Evolutionary conservation across 2,888 invertebrate species (phyloP).

Genomic region (Stenichneumon culpator): DNA sequence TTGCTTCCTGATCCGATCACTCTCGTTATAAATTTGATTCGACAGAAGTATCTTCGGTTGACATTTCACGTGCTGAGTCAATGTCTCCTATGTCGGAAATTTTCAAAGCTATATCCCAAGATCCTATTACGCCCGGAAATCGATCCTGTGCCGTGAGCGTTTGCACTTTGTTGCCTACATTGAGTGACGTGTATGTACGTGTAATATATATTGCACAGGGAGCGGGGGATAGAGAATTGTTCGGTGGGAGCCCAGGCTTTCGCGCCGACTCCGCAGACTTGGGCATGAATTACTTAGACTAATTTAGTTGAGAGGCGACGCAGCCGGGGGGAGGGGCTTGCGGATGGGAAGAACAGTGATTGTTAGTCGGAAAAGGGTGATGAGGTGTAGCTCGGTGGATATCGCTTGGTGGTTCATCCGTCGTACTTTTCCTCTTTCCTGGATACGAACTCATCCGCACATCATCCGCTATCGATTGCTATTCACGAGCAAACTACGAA

Average conservation of each 20-base stretch:
- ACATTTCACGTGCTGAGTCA: neutral
- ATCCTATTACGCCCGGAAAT: neutral
- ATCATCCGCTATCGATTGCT: slow-evolving; percentile 80
- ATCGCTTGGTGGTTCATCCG: slow-evolving; percentile 61
- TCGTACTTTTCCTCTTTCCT: slow-evolving; percentile 57
- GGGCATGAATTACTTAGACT: slow-evolving; percentile 84
- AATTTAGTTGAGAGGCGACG: slow-evolving; percentile 82
- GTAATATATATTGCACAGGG: slow-evolving; percentile 10
- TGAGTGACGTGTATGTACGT: slow-evolving; percentile 44
- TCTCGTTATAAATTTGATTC: neutral
- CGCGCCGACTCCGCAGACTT: slow-evolving; percentile 79
- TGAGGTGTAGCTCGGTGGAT: slow-evolving; percentile 27
- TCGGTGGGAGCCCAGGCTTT: slow-evolving; percentile 25
- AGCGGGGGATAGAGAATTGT: slow-evolving; percentile 13
- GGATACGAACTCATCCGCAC: slow-evolving; percentile 44
- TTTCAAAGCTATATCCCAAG: neutral
- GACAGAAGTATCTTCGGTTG: neutral
- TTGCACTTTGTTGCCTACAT: slow-evolving; percentile 23
- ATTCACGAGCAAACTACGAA: slow-evolving; percentile 64
- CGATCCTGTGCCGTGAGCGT: neutral
- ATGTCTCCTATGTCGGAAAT: neutral
- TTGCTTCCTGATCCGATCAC: neutral
- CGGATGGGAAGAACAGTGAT: slow-evolving; percentile 50
- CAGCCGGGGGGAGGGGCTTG: slow-evolving; percentile 57
- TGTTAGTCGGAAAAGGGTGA: slow-evolving; percentile 36